Evolutionary conservation across 1,140 invertebrate genomes (phyloP).

Genomic region (Leucophenga varia): DNA sequence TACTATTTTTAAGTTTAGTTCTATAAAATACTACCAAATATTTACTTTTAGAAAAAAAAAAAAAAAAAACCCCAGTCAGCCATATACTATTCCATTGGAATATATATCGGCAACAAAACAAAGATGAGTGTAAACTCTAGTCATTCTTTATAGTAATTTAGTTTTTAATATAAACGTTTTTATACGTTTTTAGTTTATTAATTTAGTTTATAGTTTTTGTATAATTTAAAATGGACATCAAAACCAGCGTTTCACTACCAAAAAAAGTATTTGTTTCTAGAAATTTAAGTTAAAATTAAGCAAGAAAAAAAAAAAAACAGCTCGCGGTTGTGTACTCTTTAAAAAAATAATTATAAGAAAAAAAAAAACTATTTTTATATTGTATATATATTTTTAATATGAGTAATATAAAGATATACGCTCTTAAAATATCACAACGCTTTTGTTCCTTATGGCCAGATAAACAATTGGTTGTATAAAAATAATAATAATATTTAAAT

Average conservation of each 20-base stretch:
- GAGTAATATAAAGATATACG: slow-evolving; percentile 14
- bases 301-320: too few relatives aligned
- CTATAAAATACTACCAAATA: neutral
- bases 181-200: slow-evolving; percentile 29
- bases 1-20: slow-evolving; percentile 42
- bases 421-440: slow-evolving; percentile 47
- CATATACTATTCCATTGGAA: slow-evolving; percentile 23
- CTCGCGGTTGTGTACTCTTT: slow-evolving; percentile 50
- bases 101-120: slow-evolving; percentile 29
- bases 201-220: slow-evolving; percentile 24
- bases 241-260: slow-evolving; percentile 52
- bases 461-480: too few relatives aligned
- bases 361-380: too few relatives aligned
- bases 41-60: too few relatives aligned
- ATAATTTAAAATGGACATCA: slow-evolving; percentile 41
- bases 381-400: too few relatives aligned
- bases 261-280: slow-evolving; percentile 47
- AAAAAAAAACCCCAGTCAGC: slow-evolving; percentile 20
- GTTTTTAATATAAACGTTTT: too few relatives aligned
- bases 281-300: too few relatives aligned
- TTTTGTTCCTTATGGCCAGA: slow-evolving; percentile 52
- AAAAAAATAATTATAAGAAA: slow-evolving; percentile 29
- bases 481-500: neutral
- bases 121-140: slow-evolving; percentile 54
- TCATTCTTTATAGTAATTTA: slow-evolving; percentile 43